These are phyloP conservation scores for Copidosoma aretas DNA, from an alignment of 2,888 invertebrate species.

Conservation along the genomic window DNA sequence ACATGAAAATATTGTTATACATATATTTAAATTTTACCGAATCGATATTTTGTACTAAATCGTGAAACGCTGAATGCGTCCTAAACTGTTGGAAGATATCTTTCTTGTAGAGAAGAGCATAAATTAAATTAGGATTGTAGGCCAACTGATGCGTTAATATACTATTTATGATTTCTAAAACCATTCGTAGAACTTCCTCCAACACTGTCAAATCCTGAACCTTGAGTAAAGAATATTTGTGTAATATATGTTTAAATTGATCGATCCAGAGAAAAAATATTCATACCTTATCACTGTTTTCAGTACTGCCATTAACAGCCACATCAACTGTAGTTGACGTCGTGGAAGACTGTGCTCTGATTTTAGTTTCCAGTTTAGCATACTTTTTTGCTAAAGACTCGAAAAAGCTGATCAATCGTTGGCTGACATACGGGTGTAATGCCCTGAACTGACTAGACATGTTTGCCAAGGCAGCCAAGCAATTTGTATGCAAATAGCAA, in stretches of 20 bases:
- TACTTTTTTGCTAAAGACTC: slow-evolving; percentile 91
- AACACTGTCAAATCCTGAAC: slow-evolving; percentile 89
- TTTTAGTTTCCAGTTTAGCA: slow-evolving; percentile 67
- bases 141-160: slow-evolving; percentile 86
- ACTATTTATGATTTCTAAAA: slow-evolving; percentile 96
- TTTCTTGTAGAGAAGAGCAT: slow-evolving; percentile 92
- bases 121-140: slow-evolving; percentile 91
- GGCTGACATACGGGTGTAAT: slow-evolving; percentile 94
- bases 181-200: slow-evolving; percentile 95
- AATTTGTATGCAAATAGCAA: slow-evolving; percentile 98
- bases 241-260: background rate
- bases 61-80: slow-evolving; percentile 88
- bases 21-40: slow-evolving; percentile 69
- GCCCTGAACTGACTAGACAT: slow-evolving; percentile 95
- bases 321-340: slow-evolving; percentile 45
- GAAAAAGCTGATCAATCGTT: slow-evolving; percentile 88
- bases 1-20: background rate
- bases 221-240: slow-evolving; percentile 58
- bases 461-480: slow-evolving; percentile 96
- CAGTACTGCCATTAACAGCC: slow-evolving; percentile 48
- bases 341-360: slow-evolving; percentile 47
- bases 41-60: slow-evolving; percentile 93
- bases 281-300: slow-evolving; percentile 54
- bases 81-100: slow-evolving; percentile 87
- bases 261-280: slow-evolving; percentile 3